These are phyloP conservation scores for Meliscaeva auricollis DNA, from an alignment of 2,888 invertebrate genomes.

Conservation along the genomic window DNA sequence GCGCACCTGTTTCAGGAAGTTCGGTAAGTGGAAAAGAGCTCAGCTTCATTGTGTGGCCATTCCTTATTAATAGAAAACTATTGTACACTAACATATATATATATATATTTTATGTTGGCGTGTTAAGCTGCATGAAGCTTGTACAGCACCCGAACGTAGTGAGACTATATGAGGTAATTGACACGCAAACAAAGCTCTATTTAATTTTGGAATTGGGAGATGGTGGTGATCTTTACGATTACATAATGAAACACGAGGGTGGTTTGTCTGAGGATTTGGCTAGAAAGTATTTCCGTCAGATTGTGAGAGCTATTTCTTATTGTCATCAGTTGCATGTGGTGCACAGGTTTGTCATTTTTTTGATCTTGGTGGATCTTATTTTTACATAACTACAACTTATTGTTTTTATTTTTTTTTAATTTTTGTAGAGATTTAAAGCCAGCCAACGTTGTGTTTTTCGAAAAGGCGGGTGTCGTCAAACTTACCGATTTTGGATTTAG, in stretches of 20 bases:
- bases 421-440: constrained; percentile 99
- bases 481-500: constrained; percentile 99
- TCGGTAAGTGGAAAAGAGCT: constrained; percentile 80
- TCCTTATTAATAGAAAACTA: constrained; percentile 52
- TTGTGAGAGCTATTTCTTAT: constrained; percentile 98
- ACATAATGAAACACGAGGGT: constrained; percentile 97
- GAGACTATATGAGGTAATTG: constrained; percentile 98
- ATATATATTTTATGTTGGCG: constrained; percentile 29
- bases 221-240: constrained; percentile 99
- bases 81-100: constrained; percentile 24
- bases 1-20: constrained; percentile 99
- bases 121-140: constrained; percentile 96
- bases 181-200: constrained; percentile 98
- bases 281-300: constrained; percentile 97
- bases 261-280: constrained; percentile 94
- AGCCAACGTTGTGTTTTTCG: constrained; percentile 99
- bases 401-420: too few relatives aligned
- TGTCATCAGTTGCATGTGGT: constrained; percentile 95
- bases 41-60: constrained; percentile 23
- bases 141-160: constrained; percentile 99
- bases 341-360: constrained; percentile 83
- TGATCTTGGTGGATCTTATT: neutral
- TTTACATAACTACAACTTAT: too few relatives aligned
- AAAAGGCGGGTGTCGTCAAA: constrained; percentile 98
- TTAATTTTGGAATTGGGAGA: constrained; percentile 98